Evolutionary conservation across 2,888 invertebrate genomes (phyloP), one percentile per base, ranked within the genome.

Genomic region (Erebia palarica): DNA sequence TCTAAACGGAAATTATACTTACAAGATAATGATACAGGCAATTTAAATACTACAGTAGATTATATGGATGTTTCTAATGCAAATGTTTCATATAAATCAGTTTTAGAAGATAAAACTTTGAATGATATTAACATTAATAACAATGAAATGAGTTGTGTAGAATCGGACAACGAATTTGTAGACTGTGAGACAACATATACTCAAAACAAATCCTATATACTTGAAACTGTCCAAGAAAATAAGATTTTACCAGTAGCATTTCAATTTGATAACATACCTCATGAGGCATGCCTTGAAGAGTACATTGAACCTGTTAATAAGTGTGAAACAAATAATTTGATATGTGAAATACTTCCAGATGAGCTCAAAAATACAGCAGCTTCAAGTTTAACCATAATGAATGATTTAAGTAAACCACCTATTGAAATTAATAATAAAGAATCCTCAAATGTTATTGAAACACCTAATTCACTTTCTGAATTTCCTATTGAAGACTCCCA

Each of bases 181-280:
- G 92, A 93, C 75, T 92, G 92, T 82, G 92, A 92, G 81, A 87
- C 90, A 67, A 90, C 89, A 76, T 85, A 91, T 73, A 84, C 82
- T n/a, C 87, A 87, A 75, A 83, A 82, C 80, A 85, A 86, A 65
- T 79, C 42, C 2, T 47, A 27, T n/a, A 8, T 44, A 53, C 59
- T 61, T 10, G 49, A 67, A 67, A 59, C n/a, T 49, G 58, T n/a
- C 47, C 61, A 66, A 13, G 59, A 65, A 21, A 13, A n/a, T 59
- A 49, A 65, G 51, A 16, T 14, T 36, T 49, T 58, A 42, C 58
- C 42, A 36, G 8, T 51, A n/a, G 63, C 44, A 1, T 27, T 57
- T 36, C 57, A 65, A 42, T 18, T 36, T 16, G 14, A 36, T 51
- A 47, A 14, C 13, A 59, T 36, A 53, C 16, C 68, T 27, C 53